A percentile compares a stretch with the other conserved stretches of the same genome.
Evolutionary conservation across 1,140 invertebrate genomes (phyloP).

Genomic region (Varroa destructor): DNA sequence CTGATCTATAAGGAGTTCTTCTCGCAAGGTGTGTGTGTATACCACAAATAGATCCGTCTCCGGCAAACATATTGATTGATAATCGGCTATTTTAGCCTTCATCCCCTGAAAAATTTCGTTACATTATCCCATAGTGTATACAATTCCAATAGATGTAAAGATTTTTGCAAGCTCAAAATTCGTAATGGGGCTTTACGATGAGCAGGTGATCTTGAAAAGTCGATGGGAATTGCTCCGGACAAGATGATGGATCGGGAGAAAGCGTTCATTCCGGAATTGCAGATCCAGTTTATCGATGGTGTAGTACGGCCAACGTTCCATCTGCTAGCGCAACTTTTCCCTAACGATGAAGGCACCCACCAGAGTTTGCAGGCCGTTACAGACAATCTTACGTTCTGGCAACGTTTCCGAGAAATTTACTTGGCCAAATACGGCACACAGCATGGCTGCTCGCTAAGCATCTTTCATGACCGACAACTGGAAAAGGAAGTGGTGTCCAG

Average conservation of each 20-base stretch:
- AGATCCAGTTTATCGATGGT: conserved; percentile 60
- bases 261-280: conserved; percentile 56
- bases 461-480: conserved; percentile 20
- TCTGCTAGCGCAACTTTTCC: conserved; percentile 38
- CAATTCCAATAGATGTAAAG: no score
- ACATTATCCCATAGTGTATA: no score
- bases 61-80: neutral
- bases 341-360: conserved; percentile 34
- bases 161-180: no score
- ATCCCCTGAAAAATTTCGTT: no score
- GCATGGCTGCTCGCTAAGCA: conserved; percentile 24
- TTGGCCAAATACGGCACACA: conserved; percentile 19
- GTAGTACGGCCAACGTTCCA: conserved; percentile 47
- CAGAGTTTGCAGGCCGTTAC: conserved; percentile 35
- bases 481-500: conserved; percentile 19
- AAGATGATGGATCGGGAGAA: conserved; percentile 57
- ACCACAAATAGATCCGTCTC: neutral
- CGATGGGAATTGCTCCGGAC: conserved; percentile 56
- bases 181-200: no score
- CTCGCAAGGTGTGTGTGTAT: conserved; percentile 46
- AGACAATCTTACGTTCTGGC: conserved; percentile 40
- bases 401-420: conserved; percentile 34
- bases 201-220: conserved; percentile 63
- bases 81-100: no score
- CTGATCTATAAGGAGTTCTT: conserved; percentile 73